phyloP scores from a whole-genome alignment of 2,113 vertebrate species.

The Felis chaus region DNA sequence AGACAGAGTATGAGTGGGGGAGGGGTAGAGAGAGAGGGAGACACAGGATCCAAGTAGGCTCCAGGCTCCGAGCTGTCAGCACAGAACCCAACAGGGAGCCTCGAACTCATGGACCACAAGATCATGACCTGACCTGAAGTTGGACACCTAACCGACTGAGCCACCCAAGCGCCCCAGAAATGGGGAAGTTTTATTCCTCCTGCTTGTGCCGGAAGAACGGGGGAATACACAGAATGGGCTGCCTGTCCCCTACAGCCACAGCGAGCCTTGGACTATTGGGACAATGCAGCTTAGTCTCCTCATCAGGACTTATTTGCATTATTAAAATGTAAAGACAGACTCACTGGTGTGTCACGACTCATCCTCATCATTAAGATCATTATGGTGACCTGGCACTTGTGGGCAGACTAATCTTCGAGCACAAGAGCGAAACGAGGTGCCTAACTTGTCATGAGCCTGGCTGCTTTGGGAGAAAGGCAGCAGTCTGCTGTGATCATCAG shows the following conservation, averaged over 20 bases:
- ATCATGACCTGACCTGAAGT: too few species aligned
- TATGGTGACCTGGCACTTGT: background rate
- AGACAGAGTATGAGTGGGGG: too few species aligned
- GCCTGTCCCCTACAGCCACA: conserved; percentile 26
- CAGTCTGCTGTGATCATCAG: background rate
- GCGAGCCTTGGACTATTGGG: conserved; percentile 23
- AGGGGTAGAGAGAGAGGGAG: too few species aligned
- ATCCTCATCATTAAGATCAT: conserved; percentile 61
- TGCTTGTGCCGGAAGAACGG: conserved; percentile 53
- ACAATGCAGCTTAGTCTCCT: conserved; percentile 12
- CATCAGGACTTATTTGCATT: background rate
- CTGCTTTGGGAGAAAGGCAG: background rate
- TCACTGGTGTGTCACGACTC: conserved; percentile 53
- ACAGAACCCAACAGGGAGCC: too few species aligned
- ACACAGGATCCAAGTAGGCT: too few species aligned
- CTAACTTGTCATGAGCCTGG: background rate
- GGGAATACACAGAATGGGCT: background rate
- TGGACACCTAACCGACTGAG: too few species aligned
- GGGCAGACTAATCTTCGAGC: background rate
- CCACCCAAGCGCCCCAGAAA: too few species aligned
- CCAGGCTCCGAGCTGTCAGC: too few species aligned
- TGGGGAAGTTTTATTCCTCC: conserved; percentile 59
- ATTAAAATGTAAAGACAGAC: conserved; percentile 56
- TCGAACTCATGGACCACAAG: too few species aligned
- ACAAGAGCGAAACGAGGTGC: background rate